Percentiles rank a stretch among this genome's conserved stretches.
phyloP scores from a whole-genome alignment of 2,888 invertebrate species.

The Therioaphis trifolii region DNA sequence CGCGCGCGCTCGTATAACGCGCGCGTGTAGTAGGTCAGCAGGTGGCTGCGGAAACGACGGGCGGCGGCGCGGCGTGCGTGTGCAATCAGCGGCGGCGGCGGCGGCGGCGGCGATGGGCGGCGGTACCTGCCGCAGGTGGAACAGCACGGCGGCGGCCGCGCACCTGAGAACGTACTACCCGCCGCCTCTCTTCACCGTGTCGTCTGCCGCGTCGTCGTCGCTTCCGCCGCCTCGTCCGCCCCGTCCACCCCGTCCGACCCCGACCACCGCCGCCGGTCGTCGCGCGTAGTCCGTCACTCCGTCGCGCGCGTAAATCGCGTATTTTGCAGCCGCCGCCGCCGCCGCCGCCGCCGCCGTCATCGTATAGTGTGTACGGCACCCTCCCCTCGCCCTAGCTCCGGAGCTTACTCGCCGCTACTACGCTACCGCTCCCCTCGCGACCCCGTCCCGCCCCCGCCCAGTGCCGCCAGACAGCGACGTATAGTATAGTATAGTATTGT shows the following conservation, averaged over 20 bases:
- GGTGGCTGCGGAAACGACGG: neutral
- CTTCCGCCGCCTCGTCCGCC: neutral
- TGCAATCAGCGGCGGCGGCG: neutral
- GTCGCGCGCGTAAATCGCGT: neutral
- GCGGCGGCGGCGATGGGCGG: neutral
- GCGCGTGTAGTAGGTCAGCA: no score
- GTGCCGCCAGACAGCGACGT: conserved; percentile 17
- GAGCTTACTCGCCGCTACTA: neutral
- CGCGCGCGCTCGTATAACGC: no score
- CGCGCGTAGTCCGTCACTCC: neutral
- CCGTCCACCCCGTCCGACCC: neutral
- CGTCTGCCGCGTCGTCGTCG: neutral
- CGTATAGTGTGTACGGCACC: neutral
- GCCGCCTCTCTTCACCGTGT: no score
- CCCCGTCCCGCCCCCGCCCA: neutral
- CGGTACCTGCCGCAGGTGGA: neutral
- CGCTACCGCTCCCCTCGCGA: neutral
- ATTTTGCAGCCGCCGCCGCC: neutral
- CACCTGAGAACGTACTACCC: conserved; percentile 46
- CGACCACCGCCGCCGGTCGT: neutral
- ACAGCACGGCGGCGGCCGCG: neutral
- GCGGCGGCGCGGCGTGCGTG: neutral
- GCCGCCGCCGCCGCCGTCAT: neutral
- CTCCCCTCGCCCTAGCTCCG: neutral
- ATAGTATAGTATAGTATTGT: no score